phyloP scores from a whole-genome alignment of 30 jellyfish, hydroid and myxozoan species.

The Nemopilema nomurai region DNA sequence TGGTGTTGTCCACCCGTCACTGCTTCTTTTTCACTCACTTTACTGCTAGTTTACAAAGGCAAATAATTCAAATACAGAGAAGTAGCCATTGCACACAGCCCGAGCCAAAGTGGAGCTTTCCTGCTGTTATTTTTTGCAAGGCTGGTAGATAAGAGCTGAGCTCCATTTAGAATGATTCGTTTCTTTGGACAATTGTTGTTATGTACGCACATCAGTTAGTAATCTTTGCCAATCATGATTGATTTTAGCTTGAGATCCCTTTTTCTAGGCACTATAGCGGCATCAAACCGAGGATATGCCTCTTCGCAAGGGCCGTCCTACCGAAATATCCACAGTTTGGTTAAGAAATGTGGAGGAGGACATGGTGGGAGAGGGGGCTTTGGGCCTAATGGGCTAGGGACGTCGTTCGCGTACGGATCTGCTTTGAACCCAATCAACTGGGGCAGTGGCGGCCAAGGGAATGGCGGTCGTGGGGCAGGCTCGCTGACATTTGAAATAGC shows the following conservation, averaged over 20 bases:
- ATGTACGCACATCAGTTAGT: background rate
- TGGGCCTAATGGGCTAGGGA: conserved; percentile 54
- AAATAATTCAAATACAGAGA: too few species aligned
- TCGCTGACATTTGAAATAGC: conserved; percentile 19
- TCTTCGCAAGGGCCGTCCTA: conserved; percentile 51
- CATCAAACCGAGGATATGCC: conserved; percentile 59
- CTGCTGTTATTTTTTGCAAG: too few species aligned
- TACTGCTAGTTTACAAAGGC: too few species aligned
- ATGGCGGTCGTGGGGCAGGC: conserved; percentile 72
- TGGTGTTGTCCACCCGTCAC: too few species aligned
- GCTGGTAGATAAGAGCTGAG: too few species aligned
- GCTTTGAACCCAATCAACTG: conserved; percentile 46
- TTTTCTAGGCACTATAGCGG: conserved; percentile 31
- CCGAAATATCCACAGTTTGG: conserved; percentile 27
- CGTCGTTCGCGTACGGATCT: conserved; percentile 64
- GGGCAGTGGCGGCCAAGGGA: conserved; percentile 72
- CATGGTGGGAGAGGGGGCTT: conserved; percentile 76
- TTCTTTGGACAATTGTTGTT: background rate
- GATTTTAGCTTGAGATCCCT: background rate
- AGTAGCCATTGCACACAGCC: too few species aligned
- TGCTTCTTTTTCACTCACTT: too few species aligned
- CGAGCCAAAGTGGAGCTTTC: too few species aligned
- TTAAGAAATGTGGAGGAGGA: conserved; percentile 50
- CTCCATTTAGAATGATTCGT: background rate
- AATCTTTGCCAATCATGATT: background rate